phyloP scores from a whole-genome alignment of 2,113 vertebrate species.

The Bucco capensis region DNA sequence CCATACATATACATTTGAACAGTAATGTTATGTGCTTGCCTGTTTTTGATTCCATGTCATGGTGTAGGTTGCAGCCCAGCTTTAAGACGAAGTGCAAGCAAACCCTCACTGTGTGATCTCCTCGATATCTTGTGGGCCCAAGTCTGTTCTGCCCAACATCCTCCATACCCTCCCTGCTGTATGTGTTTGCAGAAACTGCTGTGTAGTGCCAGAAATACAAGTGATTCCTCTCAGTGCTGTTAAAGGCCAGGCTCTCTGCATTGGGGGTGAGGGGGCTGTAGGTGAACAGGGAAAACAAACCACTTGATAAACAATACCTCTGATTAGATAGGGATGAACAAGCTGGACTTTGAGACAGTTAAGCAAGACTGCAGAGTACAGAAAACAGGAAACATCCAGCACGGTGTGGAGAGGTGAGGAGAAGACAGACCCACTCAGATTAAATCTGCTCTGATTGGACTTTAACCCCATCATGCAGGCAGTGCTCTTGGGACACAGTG shows the following conservation, averaged over 20 bases:
- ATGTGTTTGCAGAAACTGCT: background rate
- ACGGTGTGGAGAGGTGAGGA: background rate
- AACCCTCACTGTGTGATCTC: background rate
- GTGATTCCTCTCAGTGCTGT: background rate
- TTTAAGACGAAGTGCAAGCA: background rate
- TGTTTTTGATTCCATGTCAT: background rate
- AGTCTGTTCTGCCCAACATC: background rate
- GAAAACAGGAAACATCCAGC: slow-evolving; percentile 52
- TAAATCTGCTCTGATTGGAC: background rate
- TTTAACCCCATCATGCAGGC: slow-evolving; percentile 6
- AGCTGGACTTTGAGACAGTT: slow-evolving; percentile 73
- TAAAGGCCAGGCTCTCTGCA: background rate
- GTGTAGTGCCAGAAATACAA: background rate
- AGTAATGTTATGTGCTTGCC: background rate
- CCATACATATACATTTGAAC: too few species aligned
- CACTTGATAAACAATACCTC: slow-evolving; percentile 40
- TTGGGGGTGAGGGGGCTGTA: background rate
- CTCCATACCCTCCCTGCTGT: too few species aligned
- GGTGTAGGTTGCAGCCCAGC: background rate
- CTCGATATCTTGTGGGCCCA: background rate
- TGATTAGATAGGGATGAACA: slow-evolving; percentile 72
- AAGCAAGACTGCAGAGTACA: slow-evolving; percentile 65
- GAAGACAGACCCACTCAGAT: background rate
- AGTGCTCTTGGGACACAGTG: background rate
- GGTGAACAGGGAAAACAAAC: slow-evolving; percentile 26